Percentiles rank a stretch among this genome's conserved stretches.
Conservation (phyloP, 2,797 vertebrate species). For the Sebastes nivosus region DNA sequence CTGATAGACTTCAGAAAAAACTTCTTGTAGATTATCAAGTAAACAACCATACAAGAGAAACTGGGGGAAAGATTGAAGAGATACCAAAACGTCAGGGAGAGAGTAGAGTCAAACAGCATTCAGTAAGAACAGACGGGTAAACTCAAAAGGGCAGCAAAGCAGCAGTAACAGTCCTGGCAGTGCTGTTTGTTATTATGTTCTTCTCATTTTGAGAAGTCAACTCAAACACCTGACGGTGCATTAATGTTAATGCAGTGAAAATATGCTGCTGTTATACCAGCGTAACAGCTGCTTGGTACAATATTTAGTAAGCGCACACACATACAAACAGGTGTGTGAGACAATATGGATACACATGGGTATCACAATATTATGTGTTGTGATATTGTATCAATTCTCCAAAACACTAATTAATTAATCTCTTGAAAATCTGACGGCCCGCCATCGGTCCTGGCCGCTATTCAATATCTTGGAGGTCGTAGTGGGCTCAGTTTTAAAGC, state of each 20-base stretch:
- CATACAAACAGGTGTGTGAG: background rate
- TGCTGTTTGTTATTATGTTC: background rate
- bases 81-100: background rate
- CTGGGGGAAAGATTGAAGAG: background rate
- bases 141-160: background rate
- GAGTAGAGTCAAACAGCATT: background rate
- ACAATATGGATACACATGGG: too few relatives aligned
- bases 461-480: too few relatives aligned
- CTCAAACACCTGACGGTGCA: background rate
- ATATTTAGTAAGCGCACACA: background rate
- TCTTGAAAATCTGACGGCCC: too few relatives aligned
- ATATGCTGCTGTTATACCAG: background rate
- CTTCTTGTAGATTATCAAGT: background rate
- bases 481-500: too few relatives aligned
- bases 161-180: background rate
- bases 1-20: background rate
- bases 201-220: background rate
- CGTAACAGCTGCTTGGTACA: background rate
- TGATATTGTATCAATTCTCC: too few relatives aligned
- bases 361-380: too few relatives aligned
- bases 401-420: too few relatives aligned
- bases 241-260: background rate
- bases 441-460: too few relatives aligned
- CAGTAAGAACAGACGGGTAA: background rate
- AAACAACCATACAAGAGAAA: background rate